Percentiles rank a stretch among this genome's conserved stretches.
These are phyloP conservation scores for Plectrocnemia conspersa DNA, from an alignment of 1,140 invertebrate species.

Conservation along the genomic window DNA sequence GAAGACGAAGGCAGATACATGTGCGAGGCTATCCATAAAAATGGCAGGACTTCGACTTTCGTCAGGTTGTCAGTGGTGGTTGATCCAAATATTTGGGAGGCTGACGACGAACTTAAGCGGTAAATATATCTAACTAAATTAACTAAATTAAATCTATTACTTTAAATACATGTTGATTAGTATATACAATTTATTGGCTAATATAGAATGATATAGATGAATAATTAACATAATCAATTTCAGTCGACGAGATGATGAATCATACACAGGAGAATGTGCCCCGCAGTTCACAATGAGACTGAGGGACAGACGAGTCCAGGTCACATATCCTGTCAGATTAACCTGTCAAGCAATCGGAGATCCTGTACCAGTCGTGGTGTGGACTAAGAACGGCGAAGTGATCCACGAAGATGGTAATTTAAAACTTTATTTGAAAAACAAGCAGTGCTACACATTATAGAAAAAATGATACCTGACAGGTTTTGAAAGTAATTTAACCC, in stretches of 20 bases:
- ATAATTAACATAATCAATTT: too few relatives aligned
- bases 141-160: too few relatives aligned
- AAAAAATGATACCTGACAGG: too few relatives aligned
- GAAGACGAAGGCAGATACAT: conserved; percentile 78
- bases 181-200: background rate
- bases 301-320: conserved; percentile 74
- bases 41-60: conserved; percentile 77
- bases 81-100: conserved; percentile 65
- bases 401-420: conserved; percentile 55
- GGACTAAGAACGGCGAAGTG: conserved; percentile 69
- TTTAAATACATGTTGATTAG: background rate
- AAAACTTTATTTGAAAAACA: too few relatives aligned
- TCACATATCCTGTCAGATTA: conserved; percentile 77
- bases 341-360: conserved; percentile 80
- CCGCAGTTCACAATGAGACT: conserved; percentile 86
- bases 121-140: conserved; percentile 38
- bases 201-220: too few relatives aligned
- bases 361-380: conserved; percentile 68
- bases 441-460: too few relatives aligned
- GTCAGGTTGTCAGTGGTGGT: conserved; percentile 73
- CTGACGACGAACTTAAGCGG: conserved; percentile 67
- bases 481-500: too few relatives aligned
- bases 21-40: conserved; percentile 77
- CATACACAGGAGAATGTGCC: conserved; percentile 46
- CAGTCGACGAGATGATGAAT: conserved; percentile 26